phyloP scores from a whole-genome alignment of 2,797 vertebrate species.

The Ctenopoma kingsleyae region DNA sequence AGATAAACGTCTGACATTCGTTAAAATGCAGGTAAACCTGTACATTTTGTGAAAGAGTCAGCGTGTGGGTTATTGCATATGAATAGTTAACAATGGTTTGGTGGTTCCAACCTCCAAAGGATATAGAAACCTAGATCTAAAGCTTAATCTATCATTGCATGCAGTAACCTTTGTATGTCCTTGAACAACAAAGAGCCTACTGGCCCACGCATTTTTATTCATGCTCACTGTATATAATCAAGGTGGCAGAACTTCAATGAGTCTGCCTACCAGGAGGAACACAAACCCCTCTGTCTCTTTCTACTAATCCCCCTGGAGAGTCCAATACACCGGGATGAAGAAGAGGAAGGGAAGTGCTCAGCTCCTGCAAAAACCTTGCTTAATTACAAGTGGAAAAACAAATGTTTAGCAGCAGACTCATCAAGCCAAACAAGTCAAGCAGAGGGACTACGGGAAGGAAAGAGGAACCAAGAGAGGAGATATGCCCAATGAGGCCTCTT shows the following conservation, averaged over 20 bases:
- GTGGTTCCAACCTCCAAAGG: conserved; percentile 39
- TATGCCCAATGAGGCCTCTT: conserved; percentile 47
- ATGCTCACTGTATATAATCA: conserved; percentile 70
- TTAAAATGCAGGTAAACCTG: conserved; percentile 15
- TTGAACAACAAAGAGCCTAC: conserved; percentile 73
- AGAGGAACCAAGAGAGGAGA: conserved; percentile 44
- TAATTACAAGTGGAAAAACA: conserved; percentile 67
- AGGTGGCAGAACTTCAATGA: conserved; percentile 73
- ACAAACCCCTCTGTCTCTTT: conserved; percentile 58
- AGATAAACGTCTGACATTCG: neutral
- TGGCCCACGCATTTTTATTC: conserved; percentile 71
- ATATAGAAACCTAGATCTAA: conserved; percentile 55
- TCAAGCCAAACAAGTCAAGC: conserved; percentile 65
- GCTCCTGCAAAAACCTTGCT: conserved; percentile 56
- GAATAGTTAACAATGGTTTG: conserved; percentile 24
- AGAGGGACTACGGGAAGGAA: conserved; percentile 34
- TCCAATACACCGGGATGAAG: conserved; percentile 46
- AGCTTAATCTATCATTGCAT: conserved; percentile 47
- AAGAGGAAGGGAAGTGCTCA: conserved; percentile 56
- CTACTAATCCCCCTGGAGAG: conserved; percentile 64
- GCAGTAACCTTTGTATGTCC: conserved; percentile 69
- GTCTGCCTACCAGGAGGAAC: conserved; percentile 58
- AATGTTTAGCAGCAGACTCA: conserved; percentile 65
- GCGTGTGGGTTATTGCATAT: conserved; percentile 2
- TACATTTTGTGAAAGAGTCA: neutral